phyloP scores from a whole-genome alignment of 2,888 invertebrate species.

The Netelia melanura region DNA sequence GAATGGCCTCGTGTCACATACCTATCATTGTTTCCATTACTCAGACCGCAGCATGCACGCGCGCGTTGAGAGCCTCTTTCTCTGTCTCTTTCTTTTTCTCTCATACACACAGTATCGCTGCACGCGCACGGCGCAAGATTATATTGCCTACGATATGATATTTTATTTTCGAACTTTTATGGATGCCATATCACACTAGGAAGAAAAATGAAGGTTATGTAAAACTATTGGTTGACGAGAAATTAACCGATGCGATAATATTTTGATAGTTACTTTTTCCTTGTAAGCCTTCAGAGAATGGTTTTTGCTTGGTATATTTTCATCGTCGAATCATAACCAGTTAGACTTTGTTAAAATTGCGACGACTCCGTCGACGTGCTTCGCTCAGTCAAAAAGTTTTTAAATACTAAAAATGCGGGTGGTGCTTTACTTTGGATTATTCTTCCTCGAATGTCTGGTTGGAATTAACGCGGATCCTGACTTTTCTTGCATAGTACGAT shows the following conservation, averaged over 20 bases:
- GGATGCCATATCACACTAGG: background rate
- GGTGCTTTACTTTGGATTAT: too few relatives aligned
- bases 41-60: conserved; percentile 72
- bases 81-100: conserved; percentile 12
- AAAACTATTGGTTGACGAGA: background rate
- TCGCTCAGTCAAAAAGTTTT: too few relatives aligned
- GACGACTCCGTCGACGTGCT: too few relatives aligned
- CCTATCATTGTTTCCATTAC: conserved; percentile 84
- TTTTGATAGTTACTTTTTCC: too few relatives aligned
- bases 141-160: conserved; percentile 11
- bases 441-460: too few relatives aligned
- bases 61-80: conserved; percentile 54
- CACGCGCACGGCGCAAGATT: background rate
- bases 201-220: background rate
- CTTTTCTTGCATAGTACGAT: background rate
- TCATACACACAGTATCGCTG: background rate
- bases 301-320: too few relatives aligned
- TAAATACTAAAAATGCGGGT: too few relatives aligned
- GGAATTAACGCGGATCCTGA: too few relatives aligned
- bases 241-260: too few relatives aligned
- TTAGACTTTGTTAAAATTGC: too few relatives aligned
- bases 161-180: conserved; percentile 19
- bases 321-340: too few relatives aligned
- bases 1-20: conserved; percentile 82
- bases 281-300: too few relatives aligned